Conservation (phyloP, 2,113 vertebrate species). For the Phalacrocorax carbo region DNA sequence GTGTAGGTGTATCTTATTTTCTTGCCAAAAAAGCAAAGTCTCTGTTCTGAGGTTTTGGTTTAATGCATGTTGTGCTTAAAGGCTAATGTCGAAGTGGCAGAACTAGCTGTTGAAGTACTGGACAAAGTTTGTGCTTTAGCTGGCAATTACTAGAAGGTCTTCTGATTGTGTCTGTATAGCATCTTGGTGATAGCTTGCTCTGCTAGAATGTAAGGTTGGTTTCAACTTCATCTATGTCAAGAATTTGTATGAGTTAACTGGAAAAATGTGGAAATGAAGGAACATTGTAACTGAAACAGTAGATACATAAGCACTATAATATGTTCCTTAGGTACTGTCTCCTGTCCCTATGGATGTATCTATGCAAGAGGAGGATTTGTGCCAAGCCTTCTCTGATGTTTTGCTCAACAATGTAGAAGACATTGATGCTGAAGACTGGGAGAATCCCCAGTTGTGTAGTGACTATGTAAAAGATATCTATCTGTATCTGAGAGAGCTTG, state of each 20-base stretch:
- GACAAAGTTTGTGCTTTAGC: not conserved
- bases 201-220: not conserved
- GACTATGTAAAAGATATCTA: constrained; percentile 95
- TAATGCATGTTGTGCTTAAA: not conserved
- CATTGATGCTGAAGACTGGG: constrained; percentile 83
- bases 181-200: not conserved
- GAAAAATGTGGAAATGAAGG: not conserved
- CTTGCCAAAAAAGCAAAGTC: not conserved
- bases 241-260: not conserved
- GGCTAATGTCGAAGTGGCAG: not conserved
- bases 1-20: not conserved
- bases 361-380: constrained; percentile 83
- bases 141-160: not conserved
- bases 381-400: constrained; percentile 88
- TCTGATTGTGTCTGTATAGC: rapidly evolving
- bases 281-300: not conserved
- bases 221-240: not conserved
- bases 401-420: constrained; percentile 83
- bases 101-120: not conserved
- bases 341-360: constrained; percentile 72
- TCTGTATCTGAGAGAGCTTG: constrained; percentile 82
- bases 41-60: not conserved
- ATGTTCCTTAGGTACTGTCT: constrained; percentile 23
- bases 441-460: constrained; percentile 88
- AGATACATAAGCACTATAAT: rapidly evolving